phyloP scores from a whole-genome alignment of 1,140 invertebrate genomes.

The Phortica variegata region DNA sequence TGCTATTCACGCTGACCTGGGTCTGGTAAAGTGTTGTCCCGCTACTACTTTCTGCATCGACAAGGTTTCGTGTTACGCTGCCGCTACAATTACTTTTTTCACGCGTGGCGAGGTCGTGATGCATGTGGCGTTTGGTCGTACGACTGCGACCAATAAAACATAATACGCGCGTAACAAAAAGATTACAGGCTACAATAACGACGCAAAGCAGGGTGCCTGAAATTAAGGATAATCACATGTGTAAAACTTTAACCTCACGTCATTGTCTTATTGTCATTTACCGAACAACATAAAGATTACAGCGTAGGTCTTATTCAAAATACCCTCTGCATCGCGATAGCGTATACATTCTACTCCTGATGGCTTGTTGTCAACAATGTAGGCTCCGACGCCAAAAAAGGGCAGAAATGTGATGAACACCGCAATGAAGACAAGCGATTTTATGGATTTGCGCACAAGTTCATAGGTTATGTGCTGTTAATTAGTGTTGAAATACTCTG shows the following conservation, averaged over 20 bases:
- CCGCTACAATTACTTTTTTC: constrained; percentile 35
- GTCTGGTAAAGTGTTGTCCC: constrained; percentile 44
- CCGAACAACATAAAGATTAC: constrained; percentile 77
- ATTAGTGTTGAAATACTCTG: background rate
- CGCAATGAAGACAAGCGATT: constrained; percentile 69
- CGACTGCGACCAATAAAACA: constrained; percentile 61
- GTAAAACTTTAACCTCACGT: background rate
- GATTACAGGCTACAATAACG: constrained; percentile 78
- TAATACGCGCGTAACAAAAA: constrained; percentile 76
- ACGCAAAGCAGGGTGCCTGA: constrained; percentile 72
- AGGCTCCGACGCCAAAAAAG: constrained; percentile 76
- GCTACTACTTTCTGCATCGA: constrained; percentile 46
- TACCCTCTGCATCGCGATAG: constrained; percentile 68
- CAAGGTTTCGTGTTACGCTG: constrained; percentile 3
- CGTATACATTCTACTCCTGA: constrained; percentile 62
- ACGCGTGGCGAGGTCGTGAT: constrained; percentile 44
- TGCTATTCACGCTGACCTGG: constrained; percentile 23
- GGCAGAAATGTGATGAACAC: constrained; percentile 73
- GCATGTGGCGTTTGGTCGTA: constrained; percentile 39
- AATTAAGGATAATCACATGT: constrained; percentile 14
- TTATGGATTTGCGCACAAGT: constrained; percentile 70
- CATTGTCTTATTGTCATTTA: constrained; percentile 53
- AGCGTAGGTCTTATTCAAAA: constrained; percentile 72
- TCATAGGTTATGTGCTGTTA: constrained; percentile 78
- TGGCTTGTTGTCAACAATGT: constrained; percentile 61